Evolutionary conservation across 2,113 vertebrate genomes (phyloP).

Genomic region (Australoheros scitulus): DNA sequence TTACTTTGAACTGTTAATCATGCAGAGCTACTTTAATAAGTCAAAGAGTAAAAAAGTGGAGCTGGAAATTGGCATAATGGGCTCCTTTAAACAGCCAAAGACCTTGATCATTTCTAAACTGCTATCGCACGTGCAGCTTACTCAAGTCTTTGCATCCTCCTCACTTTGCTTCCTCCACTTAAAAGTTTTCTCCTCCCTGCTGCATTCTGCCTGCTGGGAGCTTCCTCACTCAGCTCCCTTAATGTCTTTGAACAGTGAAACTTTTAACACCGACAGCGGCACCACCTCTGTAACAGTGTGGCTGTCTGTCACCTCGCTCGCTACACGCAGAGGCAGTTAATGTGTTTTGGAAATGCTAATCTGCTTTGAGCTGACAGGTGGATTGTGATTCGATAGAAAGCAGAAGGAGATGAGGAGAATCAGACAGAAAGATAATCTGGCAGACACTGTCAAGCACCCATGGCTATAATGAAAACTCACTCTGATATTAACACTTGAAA

Average conservation of each 20-base stretch:
- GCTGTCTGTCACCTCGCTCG: constrained; percentile 38
- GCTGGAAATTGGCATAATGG: neutral
- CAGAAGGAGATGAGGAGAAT: neutral
- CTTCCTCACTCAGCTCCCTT: constrained; percentile 2
- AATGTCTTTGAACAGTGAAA: constrained; percentile 16
- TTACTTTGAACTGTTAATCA: neutral
- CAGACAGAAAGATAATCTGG: constrained; percentile 2
- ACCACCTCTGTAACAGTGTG: neutral
- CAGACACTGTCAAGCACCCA: neutral
- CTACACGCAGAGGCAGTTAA: constrained; percentile 9
- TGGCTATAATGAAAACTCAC: constrained; percentile 8
- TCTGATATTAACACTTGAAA: constrained; percentile 14
- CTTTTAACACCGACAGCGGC: constrained; percentile 32
- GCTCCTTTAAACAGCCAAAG: neutral
- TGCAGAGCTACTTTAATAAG: neutral
- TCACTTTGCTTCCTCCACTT: neutral
- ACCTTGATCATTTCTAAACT: neutral
- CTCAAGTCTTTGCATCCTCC: neutral
- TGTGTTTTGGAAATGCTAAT: constrained; percentile 26
- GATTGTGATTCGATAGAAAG: neutral
- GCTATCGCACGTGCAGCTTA: neutral
- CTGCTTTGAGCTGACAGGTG: constrained; percentile 24
- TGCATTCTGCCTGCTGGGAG: constrained; percentile 6
- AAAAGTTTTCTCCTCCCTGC: constrained; percentile 8
- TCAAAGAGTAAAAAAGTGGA: neutral